These are phyloP conservation scores for Lemur catta DNA, from an alignment of 2,797 vertebrate genomes.

Conservation along the genomic window DNA sequence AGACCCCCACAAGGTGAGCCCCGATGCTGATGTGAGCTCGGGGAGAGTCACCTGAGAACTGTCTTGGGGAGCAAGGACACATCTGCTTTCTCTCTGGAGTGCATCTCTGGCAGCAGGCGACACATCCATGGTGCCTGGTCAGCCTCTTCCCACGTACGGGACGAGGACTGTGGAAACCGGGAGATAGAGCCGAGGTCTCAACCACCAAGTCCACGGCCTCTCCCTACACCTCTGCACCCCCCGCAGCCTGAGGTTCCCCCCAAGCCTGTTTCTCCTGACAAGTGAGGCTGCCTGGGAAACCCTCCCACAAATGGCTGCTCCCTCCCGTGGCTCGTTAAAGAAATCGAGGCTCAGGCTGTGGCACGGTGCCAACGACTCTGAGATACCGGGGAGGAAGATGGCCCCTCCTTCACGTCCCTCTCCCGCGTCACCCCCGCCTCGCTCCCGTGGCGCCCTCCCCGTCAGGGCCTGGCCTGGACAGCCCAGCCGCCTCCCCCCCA, in stretches of 20 bases:
- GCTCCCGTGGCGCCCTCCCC: rapidly evolving
- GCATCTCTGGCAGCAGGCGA: rapidly evolving
- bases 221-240: neutral
- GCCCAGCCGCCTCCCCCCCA: too few species aligned
- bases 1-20: rapidly evolving
- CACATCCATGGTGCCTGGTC: rapidly evolving
- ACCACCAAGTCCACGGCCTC: too few species aligned
- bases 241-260: neutral
- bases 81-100: rapidly evolving
- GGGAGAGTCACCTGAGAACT: rapidly evolving
- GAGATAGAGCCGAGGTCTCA: neutral
- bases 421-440: rapidly evolving
- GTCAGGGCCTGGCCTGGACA: neutral
- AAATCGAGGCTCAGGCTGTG: rapidly evolving
- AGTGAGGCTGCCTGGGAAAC: rapidly evolving
- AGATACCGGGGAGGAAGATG: rapidly evolving
- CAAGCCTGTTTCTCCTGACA: neutral
- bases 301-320: rapidly evolving
- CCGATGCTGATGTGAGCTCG: rapidly evolving
- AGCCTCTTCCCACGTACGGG: rapidly evolving
- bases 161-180: neutral
- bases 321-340: neutral
- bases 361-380: too few species aligned
- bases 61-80: neutral
- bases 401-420: rapidly evolving